These are phyloP conservation scores for Diabrotica undecimpunctata DNA, from an alignment of 1,140 invertebrate species.

Conservation along the genomic window DNA sequence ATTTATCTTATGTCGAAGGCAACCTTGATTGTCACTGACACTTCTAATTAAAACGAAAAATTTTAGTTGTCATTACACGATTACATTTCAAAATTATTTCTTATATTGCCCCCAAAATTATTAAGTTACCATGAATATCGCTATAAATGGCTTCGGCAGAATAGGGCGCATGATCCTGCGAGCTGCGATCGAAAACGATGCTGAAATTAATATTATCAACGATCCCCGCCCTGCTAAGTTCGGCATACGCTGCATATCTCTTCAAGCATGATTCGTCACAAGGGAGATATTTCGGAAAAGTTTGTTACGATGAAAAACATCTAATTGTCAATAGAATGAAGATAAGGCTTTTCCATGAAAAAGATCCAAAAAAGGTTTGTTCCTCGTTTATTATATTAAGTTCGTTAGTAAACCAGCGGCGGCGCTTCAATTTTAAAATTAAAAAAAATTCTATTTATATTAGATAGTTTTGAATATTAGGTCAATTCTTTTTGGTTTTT, in stretches of 20 bases:
- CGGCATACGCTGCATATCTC: constrained; percentile 98
- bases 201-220: constrained; percentile 84
- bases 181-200: constrained; percentile 66
- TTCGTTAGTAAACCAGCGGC: background rate
- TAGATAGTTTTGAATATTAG: too few relatives aligned
- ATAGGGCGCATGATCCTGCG: constrained; percentile 93
- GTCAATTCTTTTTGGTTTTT: too few relatives aligned
- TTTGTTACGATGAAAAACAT: constrained; percentile 68
- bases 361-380: constrained; percentile 66
- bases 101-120: constrained; percentile 32
- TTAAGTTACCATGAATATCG: constrained; percentile 73
- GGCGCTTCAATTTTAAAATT: too few relatives aligned
- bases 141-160: constrained; percentile 94
- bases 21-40: too few relatives aligned
- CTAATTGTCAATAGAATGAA: constrained; percentile 84
- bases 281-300: constrained; percentile 82
- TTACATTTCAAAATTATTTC: background rate
- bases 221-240: constrained; percentile 85
- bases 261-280: constrained; percentile 99
- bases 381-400: background rate
- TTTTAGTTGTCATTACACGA: too few relatives aligned
- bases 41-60: too few relatives aligned
- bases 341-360: constrained; percentile 78
- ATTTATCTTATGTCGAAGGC: too few relatives aligned
- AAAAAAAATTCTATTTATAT: too few relatives aligned